Conservation (phyloP, 2,888 invertebrate species). For the Rhogogaster chlorosoma region DNA sequence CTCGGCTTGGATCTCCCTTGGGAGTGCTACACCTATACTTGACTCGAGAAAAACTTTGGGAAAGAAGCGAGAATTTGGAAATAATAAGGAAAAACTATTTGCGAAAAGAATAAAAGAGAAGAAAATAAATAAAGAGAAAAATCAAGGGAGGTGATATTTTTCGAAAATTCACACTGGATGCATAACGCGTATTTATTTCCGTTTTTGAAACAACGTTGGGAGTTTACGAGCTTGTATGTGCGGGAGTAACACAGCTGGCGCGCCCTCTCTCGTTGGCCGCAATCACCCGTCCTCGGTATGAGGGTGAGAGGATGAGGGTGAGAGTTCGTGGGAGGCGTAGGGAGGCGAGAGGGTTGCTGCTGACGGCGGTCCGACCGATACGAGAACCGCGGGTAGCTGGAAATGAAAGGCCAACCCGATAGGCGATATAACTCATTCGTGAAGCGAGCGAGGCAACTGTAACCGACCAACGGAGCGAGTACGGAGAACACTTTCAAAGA, state of each 20-base stretch:
- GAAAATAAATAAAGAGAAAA: constrained; percentile 32
- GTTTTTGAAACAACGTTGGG: background rate
- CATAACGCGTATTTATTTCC: constrained; percentile 9
- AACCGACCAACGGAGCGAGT: constrained; percentile 66
- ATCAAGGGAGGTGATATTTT: background rate
- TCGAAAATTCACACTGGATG: background rate
- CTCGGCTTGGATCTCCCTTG: constrained; percentile 9
- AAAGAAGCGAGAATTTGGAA: constrained; percentile 30
- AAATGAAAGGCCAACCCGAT: constrained; percentile 77
- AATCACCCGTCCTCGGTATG: constrained; percentile 31
- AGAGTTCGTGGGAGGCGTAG: constrained; percentile 57
- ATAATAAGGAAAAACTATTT: constrained; percentile 29
- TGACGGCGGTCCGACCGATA: constrained; percentile 69
- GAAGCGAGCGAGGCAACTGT: constrained; percentile 77
- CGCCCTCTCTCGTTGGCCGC: constrained; percentile 50
- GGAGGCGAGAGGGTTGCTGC: constrained; percentile 67
- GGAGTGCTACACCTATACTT: constrained; percentile 3
- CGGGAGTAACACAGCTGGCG: constrained; percentile 58
- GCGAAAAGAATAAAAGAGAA: background rate
- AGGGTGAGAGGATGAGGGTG: constrained; percentile 52
- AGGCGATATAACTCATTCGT: constrained; percentile 78
- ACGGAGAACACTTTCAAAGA: constrained; percentile 39
- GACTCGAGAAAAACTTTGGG: background rate
- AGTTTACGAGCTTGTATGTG: constrained; percentile 39
- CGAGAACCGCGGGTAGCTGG: constrained; percentile 72